Percentiles rank a stretch among this genome's conserved stretches.
Conservation (phyloP, 2,113 vertebrate genomes). For the Pterocles burchelli region DNA sequence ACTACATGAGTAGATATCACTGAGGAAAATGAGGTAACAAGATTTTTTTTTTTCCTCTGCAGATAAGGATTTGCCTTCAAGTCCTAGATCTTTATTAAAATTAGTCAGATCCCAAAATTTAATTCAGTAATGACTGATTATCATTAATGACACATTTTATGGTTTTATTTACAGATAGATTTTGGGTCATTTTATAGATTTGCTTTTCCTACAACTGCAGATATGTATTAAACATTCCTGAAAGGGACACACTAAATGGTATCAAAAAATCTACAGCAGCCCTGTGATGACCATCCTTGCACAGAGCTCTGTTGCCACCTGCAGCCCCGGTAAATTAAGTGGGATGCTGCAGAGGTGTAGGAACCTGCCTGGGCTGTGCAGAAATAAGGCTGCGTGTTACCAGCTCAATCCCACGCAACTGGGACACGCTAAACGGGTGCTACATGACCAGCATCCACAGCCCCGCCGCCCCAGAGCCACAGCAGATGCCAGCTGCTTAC, state of each 20-base stretch:
- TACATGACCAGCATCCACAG: background rate
- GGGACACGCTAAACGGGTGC: background rate
- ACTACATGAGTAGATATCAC: background rate
- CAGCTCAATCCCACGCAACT: accelerated
- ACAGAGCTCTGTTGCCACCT: background rate
- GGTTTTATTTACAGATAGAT: background rate
- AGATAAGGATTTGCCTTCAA: background rate
- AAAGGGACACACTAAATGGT: background rate
- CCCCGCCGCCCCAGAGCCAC: background rate
- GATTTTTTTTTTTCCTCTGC: background rate
- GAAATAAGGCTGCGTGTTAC: background rate
- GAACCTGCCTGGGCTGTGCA: background rate
- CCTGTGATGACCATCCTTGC: accelerated
- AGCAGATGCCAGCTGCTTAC: background rate
- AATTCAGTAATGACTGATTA: background rate
- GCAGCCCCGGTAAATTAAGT: background rate
- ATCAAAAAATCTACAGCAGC: background rate
- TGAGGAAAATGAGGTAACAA: background rate
- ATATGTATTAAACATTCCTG: background rate
- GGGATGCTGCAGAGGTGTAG: background rate
- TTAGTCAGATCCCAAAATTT: background rate
- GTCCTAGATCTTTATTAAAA: background rate
- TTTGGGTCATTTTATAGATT: background rate
- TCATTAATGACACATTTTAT: background rate
- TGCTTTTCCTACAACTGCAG: background rate